Conservation (phyloP, 2,113 vertebrate species). For the Tupaia tana region DNA sequence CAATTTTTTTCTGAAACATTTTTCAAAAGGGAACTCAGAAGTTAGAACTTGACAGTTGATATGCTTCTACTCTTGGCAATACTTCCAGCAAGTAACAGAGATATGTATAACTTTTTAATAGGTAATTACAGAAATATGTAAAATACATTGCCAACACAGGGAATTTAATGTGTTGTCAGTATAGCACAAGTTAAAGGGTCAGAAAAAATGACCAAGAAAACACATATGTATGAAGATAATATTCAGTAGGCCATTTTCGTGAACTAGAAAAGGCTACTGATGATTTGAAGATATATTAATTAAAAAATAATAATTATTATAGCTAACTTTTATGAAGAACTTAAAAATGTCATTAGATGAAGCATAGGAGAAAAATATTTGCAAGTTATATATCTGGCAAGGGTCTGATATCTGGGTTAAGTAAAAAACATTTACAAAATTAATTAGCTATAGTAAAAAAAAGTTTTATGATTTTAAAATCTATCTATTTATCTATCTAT, state of each 20-base stretch:
- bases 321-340: neutral
- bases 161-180: neutral
- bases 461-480: too few species aligned
- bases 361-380: neutral
- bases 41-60: neutral
- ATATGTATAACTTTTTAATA: neutral
- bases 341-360: neutral
- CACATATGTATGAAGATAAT: neutral
- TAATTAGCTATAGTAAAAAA: neutral
- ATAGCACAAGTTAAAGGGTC: neutral
- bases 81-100: neutral
- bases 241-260: neutral
- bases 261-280: neutral
- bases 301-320: neutral
- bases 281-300: neutral
- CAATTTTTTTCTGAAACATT: neutral
- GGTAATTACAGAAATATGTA: neutral
- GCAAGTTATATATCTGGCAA: neutral
- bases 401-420: neutral
- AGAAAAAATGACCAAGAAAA: neutral
- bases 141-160: neutral
- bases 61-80: neutral
- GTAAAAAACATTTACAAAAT: neutral
- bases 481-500: too few species aligned
- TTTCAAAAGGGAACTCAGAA: neutral